phyloP scores from a whole-genome alignment of 1,140 invertebrate species.

The Campoletis sonorensis region DNA sequence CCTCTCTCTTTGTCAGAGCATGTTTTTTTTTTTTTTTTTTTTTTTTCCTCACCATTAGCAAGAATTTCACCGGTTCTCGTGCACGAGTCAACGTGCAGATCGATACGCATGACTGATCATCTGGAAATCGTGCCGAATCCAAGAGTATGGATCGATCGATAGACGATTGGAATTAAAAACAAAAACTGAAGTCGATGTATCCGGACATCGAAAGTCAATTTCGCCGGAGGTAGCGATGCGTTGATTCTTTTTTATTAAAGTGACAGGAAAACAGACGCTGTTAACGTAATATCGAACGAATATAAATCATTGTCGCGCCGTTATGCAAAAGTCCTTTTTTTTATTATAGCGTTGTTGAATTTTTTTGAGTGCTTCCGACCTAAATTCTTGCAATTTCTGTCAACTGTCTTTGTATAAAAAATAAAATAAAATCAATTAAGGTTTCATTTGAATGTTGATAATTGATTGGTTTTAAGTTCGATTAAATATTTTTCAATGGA shows the following conservation, averaged over 20 bases:
- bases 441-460: too few species aligned
- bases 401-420: too few species aligned
- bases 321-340: too few species aligned
- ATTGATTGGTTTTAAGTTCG: too few species aligned
- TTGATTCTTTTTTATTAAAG: not conserved
- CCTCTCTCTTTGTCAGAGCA: slow-evolving; percentile 15
- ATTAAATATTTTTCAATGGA: too few species aligned
- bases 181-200: not conserved
- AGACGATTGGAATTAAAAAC: slow-evolving; percentile 14
- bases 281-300: too few species aligned
- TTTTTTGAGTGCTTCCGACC: too few species aligned
- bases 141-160: slow-evolving; percentile 20
- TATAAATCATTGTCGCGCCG: too few species aligned
- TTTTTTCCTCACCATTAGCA: not conserved
- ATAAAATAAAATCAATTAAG: too few species aligned
- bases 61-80: slow-evolving; percentile 31
- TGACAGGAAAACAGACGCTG: too few species aligned
- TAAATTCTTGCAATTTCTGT: too few species aligned
- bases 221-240: slow-evolving; percentile 30
- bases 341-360: too few species aligned
- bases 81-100: not conserved
- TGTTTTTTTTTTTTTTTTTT: slow-evolving; percentile 19
- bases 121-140: slow-evolving; percentile 46
- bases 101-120: slow-evolving; percentile 48
- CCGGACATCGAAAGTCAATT: slow-evolving; percentile 18